Evolutionary conservation across 2,888 invertebrate genomes (phyloP).

Genomic region (Myathropa florea): DNA sequence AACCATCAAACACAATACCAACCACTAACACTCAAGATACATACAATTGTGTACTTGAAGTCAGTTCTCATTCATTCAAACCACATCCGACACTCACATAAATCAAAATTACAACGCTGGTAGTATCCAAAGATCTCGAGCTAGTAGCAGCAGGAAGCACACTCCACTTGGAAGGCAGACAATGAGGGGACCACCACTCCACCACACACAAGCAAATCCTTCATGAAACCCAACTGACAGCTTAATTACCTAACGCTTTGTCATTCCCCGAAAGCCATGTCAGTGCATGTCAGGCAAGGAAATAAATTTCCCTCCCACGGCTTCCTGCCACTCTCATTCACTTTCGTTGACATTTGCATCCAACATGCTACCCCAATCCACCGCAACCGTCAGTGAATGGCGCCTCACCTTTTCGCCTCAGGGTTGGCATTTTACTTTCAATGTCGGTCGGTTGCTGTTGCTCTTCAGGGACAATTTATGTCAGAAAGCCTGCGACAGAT

Average conservation of each 20-base stretch:
- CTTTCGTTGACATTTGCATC: conserved; percentile 71
- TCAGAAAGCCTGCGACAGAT: conserved; percentile 63
- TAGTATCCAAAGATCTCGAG: background rate
- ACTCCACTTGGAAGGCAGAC: background rate
- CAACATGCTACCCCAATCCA: conserved; percentile 45
- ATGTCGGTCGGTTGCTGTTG: conserved; percentile 45
- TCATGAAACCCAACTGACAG: conserved; percentile 69
- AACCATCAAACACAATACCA: background rate
- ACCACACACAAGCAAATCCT: conserved; percentile 61
- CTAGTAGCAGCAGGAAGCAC: background rate
- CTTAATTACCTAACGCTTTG: conserved; percentile 71
- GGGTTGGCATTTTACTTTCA: conserved; percentile 64
- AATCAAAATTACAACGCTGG: conserved; percentile 19
- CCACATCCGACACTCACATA: background rate
- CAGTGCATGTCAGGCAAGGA: conserved; percentile 49
- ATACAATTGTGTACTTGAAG: background rate
- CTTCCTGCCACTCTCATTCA: conserved; percentile 69
- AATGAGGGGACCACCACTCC: conserved; percentile 32
- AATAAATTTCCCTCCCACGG: conserved; percentile 67
- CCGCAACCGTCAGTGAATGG: conserved; percentile 39
- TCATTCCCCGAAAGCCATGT: conserved; percentile 68
- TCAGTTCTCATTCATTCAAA: background rate
- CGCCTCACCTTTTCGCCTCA: conserved; percentile 56
- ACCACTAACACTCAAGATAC: background rate
- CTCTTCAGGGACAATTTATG: conserved; percentile 64